These are phyloP conservation scores for Polypterus senegalus DNA, from an alignment of 2,113 vertebrate genomes.

Conservation along the genomic window DNA sequence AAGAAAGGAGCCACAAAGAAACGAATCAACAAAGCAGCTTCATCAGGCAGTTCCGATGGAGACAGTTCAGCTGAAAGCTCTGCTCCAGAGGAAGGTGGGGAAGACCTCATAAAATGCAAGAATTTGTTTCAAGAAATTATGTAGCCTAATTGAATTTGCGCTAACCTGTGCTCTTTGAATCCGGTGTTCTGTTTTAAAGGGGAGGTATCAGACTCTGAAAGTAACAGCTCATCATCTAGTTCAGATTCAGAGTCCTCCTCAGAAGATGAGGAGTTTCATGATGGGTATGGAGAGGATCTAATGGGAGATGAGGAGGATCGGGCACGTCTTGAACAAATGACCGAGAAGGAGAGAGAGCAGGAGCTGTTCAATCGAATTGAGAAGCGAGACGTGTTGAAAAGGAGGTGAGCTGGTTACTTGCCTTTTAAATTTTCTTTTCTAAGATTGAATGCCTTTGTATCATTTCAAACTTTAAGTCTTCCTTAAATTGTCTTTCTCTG, in stretches of 20 bases:
- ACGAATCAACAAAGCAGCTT: conserved; percentile 74
- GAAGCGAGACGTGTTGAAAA: conserved; percentile 93
- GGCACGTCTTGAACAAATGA: conserved; percentile 93
- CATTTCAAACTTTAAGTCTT: no score
- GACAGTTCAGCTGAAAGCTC: conserved; percentile 91
- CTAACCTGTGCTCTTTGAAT: background rate
- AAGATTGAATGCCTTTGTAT: no score
- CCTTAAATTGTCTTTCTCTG: no score
- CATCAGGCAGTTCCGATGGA: conserved; percentile 89
- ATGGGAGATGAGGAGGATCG: conserved; percentile 96
- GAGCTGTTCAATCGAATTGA: conserved; percentile 95
- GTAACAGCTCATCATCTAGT: conserved; percentile 91
- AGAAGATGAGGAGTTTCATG: conserved; percentile 90
- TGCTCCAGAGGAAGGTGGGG: conserved; percentile 88
- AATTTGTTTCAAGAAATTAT: background rate
- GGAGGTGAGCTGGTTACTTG: conserved; percentile 56
- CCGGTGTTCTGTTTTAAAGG: conserved; percentile 39
- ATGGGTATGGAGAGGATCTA: conserved; percentile 90
- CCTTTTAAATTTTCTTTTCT: no score
- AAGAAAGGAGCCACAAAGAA: conserved; percentile 84
- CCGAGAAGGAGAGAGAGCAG: conserved; percentile 92
- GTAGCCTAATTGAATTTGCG: background rate
- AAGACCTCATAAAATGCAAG: background rate
- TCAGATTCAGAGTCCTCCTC: conserved; percentile 91
- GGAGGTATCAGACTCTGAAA: conserved; percentile 92